These are phyloP conservation scores for Gila robusta DNA, from an alignment of 2,797 vertebrate species.

Conservation along the genomic window DNA sequence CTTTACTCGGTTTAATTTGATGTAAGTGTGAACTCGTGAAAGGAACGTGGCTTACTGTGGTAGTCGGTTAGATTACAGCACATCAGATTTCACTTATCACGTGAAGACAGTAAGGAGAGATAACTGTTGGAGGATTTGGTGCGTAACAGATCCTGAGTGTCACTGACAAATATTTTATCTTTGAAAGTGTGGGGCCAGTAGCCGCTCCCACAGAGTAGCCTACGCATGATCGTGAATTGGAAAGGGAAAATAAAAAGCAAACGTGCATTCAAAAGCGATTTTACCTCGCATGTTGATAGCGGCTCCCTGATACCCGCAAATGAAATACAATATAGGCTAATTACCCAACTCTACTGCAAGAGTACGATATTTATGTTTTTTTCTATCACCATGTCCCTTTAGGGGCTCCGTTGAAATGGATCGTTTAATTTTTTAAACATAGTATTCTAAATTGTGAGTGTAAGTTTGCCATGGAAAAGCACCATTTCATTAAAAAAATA, in stretches of 20 bases:
- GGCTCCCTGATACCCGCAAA: no score
- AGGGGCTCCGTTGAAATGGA: neutral
- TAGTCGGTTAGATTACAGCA: no score
- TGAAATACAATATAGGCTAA: neutral
- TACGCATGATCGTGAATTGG: rapidly evolving
- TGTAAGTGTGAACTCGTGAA: no score
- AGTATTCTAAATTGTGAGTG: no score
- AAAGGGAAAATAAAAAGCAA: neutral
- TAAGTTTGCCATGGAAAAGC: neutral
- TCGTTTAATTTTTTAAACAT: neutral
- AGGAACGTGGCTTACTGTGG: no score
- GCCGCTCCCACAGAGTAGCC: neutral
- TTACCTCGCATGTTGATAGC: no score
- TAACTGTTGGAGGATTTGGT: no score
- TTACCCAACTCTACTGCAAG: neutral
- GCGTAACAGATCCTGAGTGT: neutral
- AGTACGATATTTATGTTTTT: neutral
- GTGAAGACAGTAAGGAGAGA: no score
- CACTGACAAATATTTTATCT: neutral
- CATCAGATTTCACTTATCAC: no score
- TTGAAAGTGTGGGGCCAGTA: neutral
- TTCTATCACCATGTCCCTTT: no score
- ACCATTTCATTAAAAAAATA: neutral
- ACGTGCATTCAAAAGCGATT: no score
- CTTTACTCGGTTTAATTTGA: no score